Conservation (phyloP, 2,797 vertebrate species). For the Lutjanus campechanus region DNA sequence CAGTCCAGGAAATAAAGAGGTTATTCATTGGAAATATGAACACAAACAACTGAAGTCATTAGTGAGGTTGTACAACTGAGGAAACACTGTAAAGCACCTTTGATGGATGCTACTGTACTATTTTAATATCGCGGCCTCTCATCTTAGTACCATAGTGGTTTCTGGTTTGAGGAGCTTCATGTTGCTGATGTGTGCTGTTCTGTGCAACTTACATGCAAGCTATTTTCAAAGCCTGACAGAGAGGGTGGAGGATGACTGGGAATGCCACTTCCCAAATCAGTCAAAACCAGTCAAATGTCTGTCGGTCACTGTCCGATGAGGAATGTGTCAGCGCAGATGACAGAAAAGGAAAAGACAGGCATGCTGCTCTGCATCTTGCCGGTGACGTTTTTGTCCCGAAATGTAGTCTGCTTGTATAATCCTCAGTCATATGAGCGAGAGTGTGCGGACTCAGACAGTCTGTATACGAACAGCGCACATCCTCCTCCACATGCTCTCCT, state of each 20-base stretch:
- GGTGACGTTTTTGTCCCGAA: constrained; percentile 27
- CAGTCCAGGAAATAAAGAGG: not conserved
- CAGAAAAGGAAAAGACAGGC: constrained; percentile 9
- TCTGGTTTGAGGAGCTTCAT: constrained; percentile 13
- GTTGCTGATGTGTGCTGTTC: constrained; percentile 45
- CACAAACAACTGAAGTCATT: constrained; percentile 17
- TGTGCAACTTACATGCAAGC: constrained; percentile 4
- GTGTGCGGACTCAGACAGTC: constrained; percentile 42
- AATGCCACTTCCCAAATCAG: constrained; percentile 31
- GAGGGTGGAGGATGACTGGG: constrained; percentile 23
- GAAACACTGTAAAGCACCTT: not conserved
- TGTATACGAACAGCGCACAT: constrained; percentile 47
- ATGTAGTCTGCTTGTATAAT: constrained; percentile 47
- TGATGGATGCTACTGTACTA: constrained; percentile 2
- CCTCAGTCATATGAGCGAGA: constrained; percentile 60
- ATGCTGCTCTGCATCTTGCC: constrained; percentile 27
- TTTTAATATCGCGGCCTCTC: constrained; percentile 29
- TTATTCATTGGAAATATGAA: constrained; percentile 2
- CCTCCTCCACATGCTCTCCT: constrained; percentile 56
- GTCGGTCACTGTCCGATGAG: not conserved
- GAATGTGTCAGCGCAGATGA: constrained; percentile 10
- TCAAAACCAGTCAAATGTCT: constrained; percentile 29
- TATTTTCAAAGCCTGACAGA: constrained; percentile 14
- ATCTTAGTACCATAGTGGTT: constrained; percentile 1
- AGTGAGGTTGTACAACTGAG: constrained; percentile 1